A percentile compares a stretch with the other conserved stretches of the same genome.
phyloP scores from a whole-genome alignment of 1,140 invertebrate genomes.

The Ooceraea biroi region DNA sequence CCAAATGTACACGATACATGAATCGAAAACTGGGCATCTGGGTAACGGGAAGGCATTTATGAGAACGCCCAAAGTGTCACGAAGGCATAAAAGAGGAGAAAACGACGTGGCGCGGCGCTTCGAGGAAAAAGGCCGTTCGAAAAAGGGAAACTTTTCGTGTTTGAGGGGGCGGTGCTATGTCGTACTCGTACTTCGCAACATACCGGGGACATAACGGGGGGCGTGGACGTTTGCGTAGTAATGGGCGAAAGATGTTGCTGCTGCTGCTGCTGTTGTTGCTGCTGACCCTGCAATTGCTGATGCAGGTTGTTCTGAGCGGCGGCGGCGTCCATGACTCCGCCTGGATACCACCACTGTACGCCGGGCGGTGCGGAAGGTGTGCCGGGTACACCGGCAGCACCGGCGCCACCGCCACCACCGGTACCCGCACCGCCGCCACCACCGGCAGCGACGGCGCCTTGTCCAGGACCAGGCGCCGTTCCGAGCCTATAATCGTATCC shows the following conservation, averaged over 20 bases:
- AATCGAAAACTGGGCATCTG: not conserved
- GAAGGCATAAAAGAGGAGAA: not conserved
- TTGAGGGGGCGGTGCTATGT: constrained; percentile 33
- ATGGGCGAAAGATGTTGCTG: constrained; percentile 85
- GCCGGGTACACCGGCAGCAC: constrained; percentile 81
- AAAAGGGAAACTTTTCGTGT: not conserved
- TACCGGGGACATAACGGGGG: constrained; percentile 84
- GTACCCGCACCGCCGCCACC: constrained; percentile 85
- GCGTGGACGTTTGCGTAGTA: constrained; percentile 84
- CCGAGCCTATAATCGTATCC: constrained; percentile 89
- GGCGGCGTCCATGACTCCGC: constrained; percentile 85
- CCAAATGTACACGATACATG: no score
- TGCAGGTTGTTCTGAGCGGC: constrained; percentile 87
- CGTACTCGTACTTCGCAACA: constrained; percentile 72
- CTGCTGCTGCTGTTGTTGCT: constrained; percentile 86
- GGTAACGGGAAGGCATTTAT: not conserved
- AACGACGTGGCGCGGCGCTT: not conserved
- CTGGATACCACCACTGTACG: constrained; percentile 90
- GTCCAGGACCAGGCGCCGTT: constrained; percentile 78
- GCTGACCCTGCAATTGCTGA: constrained; percentile 84
- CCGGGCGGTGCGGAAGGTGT: constrained; percentile 86
- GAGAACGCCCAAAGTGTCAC: not conserved
- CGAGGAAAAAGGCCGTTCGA: constrained; percentile 5
- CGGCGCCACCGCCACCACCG: constrained; percentile 65
- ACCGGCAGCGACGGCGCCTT: constrained; percentile 73